phyloP scores from a whole-genome alignment of 23 tunicate species.

The Trididemnum miniatum region DNA sequence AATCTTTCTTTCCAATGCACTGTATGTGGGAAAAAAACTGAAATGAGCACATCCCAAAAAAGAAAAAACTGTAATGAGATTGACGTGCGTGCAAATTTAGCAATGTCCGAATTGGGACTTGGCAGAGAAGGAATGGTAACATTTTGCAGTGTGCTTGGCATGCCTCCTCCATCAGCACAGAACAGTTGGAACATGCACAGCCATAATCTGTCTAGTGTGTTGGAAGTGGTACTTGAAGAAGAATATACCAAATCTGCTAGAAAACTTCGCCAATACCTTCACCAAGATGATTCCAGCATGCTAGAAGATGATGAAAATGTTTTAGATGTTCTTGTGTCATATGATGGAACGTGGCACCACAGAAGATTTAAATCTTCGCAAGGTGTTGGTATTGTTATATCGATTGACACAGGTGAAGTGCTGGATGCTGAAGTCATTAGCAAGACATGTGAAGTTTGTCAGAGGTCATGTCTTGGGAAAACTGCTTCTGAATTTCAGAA shows the following conservation, averaged over 20 bases:
- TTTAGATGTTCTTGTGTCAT: conserved; percentile 20
- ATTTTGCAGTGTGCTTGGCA: too few relatives aligned
- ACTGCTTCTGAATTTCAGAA: background rate
- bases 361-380: conserved; percentile 25
- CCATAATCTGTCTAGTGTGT: background rate
- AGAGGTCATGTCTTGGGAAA: background rate
- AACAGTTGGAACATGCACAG: conserved; percentile 19
- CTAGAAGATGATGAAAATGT: conserved; percentile 9
- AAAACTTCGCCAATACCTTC: conserved; percentile 10
- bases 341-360: conserved; percentile 33
- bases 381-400: conserved; percentile 30
- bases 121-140: too few relatives aligned
- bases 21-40: too few relatives aligned
- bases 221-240: background rate
- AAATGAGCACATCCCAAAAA: too few relatives aligned
- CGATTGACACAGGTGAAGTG: conserved; percentile 25
- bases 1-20: too few relatives aligned
- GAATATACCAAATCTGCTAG: background rate
- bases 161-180: conserved; percentile 31
- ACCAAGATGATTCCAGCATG: background rate
- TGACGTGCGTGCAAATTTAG: too few relatives aligned
- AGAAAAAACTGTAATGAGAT: too few relatives aligned
- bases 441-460: conserved; percentile 22
- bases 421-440: conserved; percentile 25
- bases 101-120: too few relatives aligned